phyloP scores from a whole-genome alignment of 2,113 vertebrate genomes.

The Poeciliopsis retropinna region DNA sequence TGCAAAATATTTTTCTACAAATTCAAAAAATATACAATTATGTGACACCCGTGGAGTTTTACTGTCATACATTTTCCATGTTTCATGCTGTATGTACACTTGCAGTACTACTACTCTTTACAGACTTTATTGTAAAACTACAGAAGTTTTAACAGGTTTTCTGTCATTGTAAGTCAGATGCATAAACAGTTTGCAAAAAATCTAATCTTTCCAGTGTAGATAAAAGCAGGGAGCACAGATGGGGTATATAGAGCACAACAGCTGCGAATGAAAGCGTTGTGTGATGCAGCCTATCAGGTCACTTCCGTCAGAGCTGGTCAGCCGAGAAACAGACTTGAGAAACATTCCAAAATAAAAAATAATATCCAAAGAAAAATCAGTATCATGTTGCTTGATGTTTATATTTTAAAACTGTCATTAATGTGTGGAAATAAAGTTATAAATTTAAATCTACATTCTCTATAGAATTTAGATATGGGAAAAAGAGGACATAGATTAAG shows the following conservation, averaged over 20 bases:
- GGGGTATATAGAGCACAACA: conserved; percentile 9
- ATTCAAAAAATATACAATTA: conserved; percentile 18
- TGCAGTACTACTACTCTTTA: not conserved
- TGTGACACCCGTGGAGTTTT: conserved; percentile 10
- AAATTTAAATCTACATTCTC: too few relatives aligned
- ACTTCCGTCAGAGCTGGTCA: conserved; percentile 6
- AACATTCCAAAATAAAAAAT: conserved; percentile 60
- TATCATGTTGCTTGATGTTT: conserved; percentile 14
- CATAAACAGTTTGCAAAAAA: conserved; percentile 6
- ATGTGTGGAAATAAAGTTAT: conserved; percentile 55
- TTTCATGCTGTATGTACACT: conserved; percentile 14
- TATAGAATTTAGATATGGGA: too few relatives aligned
- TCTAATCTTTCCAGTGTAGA: conserved; percentile 23
- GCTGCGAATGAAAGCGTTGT: not conserved
- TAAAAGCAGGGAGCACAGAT: conserved; percentile 4
- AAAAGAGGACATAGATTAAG: too few relatives aligned
- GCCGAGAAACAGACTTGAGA: conserved; percentile 41
- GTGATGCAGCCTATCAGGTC: conserved; percentile 4
- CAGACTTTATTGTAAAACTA: conserved; percentile 12
- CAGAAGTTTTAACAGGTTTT: conserved; percentile 3
- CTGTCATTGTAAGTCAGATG: conserved; percentile 7
- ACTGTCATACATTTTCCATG: not conserved
- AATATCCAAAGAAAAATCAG: conserved; percentile 22
- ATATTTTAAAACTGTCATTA: conserved; percentile 31
- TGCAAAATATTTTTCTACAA: conserved; percentile 1